Conservation (phyloP, 64 coral and sea anemone species). For the Pocillopora damicornis region DNA sequence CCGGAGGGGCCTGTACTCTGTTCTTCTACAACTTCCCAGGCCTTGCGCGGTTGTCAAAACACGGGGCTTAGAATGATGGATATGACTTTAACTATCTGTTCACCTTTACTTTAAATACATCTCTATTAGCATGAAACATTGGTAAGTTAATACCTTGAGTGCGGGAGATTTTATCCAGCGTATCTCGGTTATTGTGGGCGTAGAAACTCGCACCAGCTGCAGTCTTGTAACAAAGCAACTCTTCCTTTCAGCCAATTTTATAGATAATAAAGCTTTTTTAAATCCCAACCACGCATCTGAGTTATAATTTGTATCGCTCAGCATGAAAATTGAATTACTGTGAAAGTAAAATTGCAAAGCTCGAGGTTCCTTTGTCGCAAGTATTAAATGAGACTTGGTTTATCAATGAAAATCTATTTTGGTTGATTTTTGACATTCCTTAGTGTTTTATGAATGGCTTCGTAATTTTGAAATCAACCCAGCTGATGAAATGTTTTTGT, state of each 20-base stretch:
- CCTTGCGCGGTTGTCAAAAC: no score
- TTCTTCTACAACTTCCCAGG: no score
- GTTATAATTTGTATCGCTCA: background rate
- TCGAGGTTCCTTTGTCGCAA: background rate
- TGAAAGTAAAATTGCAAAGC: background rate
- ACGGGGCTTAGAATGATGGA: no score
- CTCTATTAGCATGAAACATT: background rate
- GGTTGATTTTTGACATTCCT: background rate
- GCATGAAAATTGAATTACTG: background rate
- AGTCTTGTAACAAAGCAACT: background rate
- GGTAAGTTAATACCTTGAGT: background rate
- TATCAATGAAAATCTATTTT: slow-evolving; percentile 2
- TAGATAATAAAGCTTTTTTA: background rate
- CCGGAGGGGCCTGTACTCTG: no score
- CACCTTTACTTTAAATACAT: no score
- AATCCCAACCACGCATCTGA: background rate
- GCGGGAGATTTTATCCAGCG: background rate
- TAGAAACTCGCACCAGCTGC: background rate
- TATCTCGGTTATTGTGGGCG: slow-evolving; percentile 15
- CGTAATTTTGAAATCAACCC: background rate
- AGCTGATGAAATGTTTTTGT: background rate
- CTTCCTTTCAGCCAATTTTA: background rate
- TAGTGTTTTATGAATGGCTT: background rate
- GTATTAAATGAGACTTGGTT: background rate
- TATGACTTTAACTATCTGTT: no score